These are phyloP conservation scores for Jaculus jaculus DNA, from an alignment of 2,113 vertebrate genomes.

Conservation along the genomic window DNA sequence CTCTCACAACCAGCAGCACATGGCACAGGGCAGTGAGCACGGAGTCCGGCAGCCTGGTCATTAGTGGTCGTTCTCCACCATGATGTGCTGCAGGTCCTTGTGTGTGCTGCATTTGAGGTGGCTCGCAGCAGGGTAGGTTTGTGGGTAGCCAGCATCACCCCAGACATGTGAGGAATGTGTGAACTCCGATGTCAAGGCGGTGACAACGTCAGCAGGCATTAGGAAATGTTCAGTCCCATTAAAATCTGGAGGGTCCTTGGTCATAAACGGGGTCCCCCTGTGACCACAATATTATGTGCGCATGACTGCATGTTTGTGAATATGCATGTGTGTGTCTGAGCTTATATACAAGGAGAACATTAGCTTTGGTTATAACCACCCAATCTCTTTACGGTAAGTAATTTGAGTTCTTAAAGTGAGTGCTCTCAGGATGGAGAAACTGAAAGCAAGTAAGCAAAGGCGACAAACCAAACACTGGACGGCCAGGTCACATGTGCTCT, in stretches of 20 bases:
- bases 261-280: neutral
- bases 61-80: neutral
- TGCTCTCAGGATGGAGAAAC: conserved; percentile 36
- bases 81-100: too few relatives aligned
- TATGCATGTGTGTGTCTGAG: neutral
- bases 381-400: conserved; percentile 30
- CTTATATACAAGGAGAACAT: neutral
- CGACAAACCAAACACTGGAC: neutral
- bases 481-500: neutral
- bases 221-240: neutral
- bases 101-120: neutral
- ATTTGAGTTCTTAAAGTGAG: conserved; percentile 66
- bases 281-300: neutral
- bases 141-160: neutral
- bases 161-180: neutral
- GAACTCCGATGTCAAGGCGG: neutral
- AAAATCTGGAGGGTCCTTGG: too few relatives aligned
- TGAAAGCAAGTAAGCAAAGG: conserved; percentile 10
- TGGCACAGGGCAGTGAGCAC: neutral
- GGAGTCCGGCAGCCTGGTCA: neutral
- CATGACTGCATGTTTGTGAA: neutral
- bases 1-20: neutral
- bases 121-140: neutral
- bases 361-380: conserved; percentile 54
- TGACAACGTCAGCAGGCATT: neutral